These are phyloP conservation scores for Calyptomena viridis DNA, from an alignment of 2,113 vertebrate genomes.

Conservation along the genomic window DNA sequence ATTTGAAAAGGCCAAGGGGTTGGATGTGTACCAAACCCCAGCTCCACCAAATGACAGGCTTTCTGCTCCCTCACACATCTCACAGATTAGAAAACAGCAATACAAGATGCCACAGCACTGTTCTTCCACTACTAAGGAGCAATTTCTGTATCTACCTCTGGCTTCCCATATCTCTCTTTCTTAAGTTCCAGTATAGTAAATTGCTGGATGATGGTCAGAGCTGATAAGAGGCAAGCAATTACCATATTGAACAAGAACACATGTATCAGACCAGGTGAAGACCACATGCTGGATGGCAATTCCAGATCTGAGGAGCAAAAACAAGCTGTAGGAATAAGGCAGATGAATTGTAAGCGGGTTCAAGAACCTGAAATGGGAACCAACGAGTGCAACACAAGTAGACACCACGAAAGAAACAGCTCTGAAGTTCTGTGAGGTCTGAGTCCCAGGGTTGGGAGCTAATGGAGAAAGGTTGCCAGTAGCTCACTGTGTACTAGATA, in stretches of 20 bases:
- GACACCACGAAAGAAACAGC: background rate
- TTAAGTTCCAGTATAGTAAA: accelerated
- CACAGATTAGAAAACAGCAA: background rate
- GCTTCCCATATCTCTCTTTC: background rate
- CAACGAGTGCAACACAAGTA: background rate
- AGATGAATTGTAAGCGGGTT: background rate
- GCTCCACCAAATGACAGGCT: background rate
- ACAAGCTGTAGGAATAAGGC: background rate
- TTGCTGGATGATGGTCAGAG: background rate
- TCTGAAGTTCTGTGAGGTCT: background rate
- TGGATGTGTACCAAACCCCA: background rate
- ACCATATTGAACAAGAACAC: background rate
- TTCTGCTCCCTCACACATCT: background rate
- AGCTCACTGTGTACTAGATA: background rate
- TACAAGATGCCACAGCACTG: background rate
- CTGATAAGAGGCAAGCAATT: background rate
- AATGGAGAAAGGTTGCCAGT: background rate
- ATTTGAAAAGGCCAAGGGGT: background rate
- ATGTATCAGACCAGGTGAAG: background rate
- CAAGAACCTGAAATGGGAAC: background rate
- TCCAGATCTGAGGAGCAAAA: background rate
- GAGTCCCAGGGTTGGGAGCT: background rate
- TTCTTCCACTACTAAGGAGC: background rate
- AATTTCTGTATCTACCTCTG: background rate
- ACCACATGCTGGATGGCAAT: background rate